Conservation (phyloP, 2,113 vertebrate species). For the Melanerpes formicivorus region DNA sequence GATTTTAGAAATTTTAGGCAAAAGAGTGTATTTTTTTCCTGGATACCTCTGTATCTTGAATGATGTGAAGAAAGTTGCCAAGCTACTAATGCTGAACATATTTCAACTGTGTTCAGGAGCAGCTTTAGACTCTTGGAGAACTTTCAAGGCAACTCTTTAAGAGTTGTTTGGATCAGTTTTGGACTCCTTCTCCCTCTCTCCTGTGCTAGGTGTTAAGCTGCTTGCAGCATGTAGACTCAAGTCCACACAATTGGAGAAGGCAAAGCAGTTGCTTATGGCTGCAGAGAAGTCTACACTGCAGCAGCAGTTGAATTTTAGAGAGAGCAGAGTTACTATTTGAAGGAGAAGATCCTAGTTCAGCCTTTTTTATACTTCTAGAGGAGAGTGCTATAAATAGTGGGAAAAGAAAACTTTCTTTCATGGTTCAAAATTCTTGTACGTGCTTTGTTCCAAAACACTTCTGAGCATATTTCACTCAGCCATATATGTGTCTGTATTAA, state of each 20-base stretch:
- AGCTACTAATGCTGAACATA: not conserved
- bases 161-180: not conserved
- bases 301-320: slow-evolving; percentile 17
- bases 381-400: slow-evolving; percentile 48
- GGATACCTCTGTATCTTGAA: not conserved
- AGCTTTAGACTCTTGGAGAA: not conserved
- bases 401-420: slow-evolving; percentile 63
- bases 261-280: not conserved
- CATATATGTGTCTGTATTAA: slow-evolving; percentile 69
- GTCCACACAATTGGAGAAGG: not conserved
- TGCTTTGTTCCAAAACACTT: slow-evolving; percentile 69
- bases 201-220: not conserved
- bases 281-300: not conserved
- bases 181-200: not conserved
- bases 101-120: not conserved
- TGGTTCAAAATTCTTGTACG: slow-evolving; percentile 44
- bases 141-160: not conserved
- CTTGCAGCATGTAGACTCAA: rapidly evolving
- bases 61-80: not conserved
- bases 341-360: slow-evolving; percentile 50
- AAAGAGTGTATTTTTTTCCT: not conserved
- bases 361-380: slow-evolving; percentile 32
- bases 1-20: not conserved
- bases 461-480: slow-evolving; percentile 68
- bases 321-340: slow-evolving; percentile 55